Percentiles rank a stretch among this genome's conserved stretches.
These are phyloP conservation scores for Choloepus didactylus DNA, from an alignment of 2,797 vertebrate species.

Conservation along the genomic window DNA sequence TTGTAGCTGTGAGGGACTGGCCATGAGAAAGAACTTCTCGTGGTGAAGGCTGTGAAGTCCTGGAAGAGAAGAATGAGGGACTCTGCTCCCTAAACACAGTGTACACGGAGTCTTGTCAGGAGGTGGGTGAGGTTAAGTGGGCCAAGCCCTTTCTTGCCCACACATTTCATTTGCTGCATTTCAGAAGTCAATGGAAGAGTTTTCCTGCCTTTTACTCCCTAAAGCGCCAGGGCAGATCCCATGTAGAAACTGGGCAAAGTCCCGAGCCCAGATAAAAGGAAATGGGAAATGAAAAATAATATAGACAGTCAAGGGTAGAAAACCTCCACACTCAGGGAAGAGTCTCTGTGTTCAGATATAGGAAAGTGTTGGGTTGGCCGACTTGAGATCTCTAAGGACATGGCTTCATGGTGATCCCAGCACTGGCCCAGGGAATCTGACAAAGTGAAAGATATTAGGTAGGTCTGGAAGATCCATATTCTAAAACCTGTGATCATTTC, in stretches of 20 bases:
- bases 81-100: neutral
- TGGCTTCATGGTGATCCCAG: neutral
- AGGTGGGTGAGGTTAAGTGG: neutral
- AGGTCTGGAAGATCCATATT: neutral
- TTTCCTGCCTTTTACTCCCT: neutral
- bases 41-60: neutral
- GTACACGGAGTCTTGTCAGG: neutral
- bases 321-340: neutral
- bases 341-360: neutral
- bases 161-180: neutral
- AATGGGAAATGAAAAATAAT: neutral
- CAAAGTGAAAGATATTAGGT: neutral
- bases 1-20: neutral
- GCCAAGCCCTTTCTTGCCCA: neutral
- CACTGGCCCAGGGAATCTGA: neutral
- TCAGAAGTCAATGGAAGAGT: neutral
- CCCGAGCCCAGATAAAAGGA: neutral
- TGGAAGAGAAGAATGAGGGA: neutral
- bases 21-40: neutral
- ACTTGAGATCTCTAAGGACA: neutral
- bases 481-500: neutral
- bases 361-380: neutral
- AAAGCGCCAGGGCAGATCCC: neutral
- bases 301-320: neutral
- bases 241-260: constrained; percentile 32